Percentiles rank a stretch among this genome's conserved stretches.
Conservation (phyloP, 1,140 invertebrate species). For the Apis florea region DNA sequence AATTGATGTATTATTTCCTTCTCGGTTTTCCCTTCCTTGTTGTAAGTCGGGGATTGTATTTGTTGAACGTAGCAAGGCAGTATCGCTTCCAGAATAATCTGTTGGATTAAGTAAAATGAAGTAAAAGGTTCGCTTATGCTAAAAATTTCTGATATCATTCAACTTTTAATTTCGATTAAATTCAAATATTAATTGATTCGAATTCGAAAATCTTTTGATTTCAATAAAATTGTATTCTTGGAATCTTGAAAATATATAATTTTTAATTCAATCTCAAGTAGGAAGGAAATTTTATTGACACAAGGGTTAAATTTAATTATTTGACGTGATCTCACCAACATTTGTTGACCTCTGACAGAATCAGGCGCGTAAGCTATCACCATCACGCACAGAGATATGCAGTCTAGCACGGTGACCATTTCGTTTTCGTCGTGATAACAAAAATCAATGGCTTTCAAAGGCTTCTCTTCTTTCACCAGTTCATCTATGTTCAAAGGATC, state of each 20-base stretch:
- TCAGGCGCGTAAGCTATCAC: conserved; percentile 98
- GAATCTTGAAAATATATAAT: too few relatives aligned
- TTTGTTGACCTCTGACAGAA: conserved; percentile 96
- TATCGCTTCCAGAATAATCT: conserved; percentile 98
- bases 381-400: conserved; percentile 97
- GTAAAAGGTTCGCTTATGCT: too few relatives aligned
- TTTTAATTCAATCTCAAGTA: too few relatives aligned
- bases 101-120: background rate
- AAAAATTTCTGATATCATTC: too few relatives aligned
- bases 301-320: background rate
- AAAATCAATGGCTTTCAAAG: conserved; percentile 97
- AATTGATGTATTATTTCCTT: conserved; percentile 97
- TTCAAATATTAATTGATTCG: too few relatives aligned
- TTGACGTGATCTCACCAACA: conserved; percentile 87
- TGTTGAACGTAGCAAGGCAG: conserved; percentile 96
- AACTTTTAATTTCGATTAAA: too few relatives aligned
- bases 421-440: conserved; percentile 98
- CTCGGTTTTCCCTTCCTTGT: conserved; percentile 93
- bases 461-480: conserved; percentile 97
- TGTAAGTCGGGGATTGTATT: conserved; percentile 93
- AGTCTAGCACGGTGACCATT: conserved; percentile 95
- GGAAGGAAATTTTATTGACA: too few relatives aligned
- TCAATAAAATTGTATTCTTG: too few relatives aligned
- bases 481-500: conserved; percentile 98
- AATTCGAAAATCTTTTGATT: too few relatives aligned